Base-by-base conservation (phyloP, 2,113 vertebrate species). In the Micronycteris hirsuta region DNA sequence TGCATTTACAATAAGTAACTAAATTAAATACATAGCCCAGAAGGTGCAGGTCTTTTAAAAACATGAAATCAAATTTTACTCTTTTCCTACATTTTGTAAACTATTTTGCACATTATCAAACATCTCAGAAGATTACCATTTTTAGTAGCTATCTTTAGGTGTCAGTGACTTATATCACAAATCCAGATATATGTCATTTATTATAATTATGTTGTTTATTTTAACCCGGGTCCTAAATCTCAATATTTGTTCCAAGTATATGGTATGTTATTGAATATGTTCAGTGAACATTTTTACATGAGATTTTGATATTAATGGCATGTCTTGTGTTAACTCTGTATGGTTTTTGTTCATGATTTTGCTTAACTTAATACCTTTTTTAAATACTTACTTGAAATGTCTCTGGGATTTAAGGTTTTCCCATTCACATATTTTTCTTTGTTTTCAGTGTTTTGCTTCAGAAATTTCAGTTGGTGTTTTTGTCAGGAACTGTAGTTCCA, bases 41-140 rank as follows among this genome's bases (percentile, higher is more conserved):
- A 91, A 98, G 84, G 76, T 96, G 4, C 65, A 95, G 20, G 26
- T 78, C 52, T 95, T 97, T 97, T 86, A 78, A 90, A 95, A 95
- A 93, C 86, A 96, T 94, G 77, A 95, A 91, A 95, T 97, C 96
- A 92, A 26, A 95, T 16, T 97, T 96, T 97, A 87, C 28, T 11
- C 22, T 96, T 83, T 97, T 95, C 3, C 19, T 93, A 89, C 47
- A 74, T 0, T 97, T 96, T 93, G 13, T 89, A 71, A 31, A 88
- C 52, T 43, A 2, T 65, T 94, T 5, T 36, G 63, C 68, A 87
- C 88, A n/a, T 82, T 82, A 45, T 83, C 2, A 88, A 19, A 94
- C 61, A 17, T 89, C 70, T 93, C 45, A 89, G 45, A 97, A 97
- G 43, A 71, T 41, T 83, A 65, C 71, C 36, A 45, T 76, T 96